Evolutionary conservation across 2,797 vertebrate genomes (phyloP).

Genomic region (Harpagifer antarcticus): DNA sequence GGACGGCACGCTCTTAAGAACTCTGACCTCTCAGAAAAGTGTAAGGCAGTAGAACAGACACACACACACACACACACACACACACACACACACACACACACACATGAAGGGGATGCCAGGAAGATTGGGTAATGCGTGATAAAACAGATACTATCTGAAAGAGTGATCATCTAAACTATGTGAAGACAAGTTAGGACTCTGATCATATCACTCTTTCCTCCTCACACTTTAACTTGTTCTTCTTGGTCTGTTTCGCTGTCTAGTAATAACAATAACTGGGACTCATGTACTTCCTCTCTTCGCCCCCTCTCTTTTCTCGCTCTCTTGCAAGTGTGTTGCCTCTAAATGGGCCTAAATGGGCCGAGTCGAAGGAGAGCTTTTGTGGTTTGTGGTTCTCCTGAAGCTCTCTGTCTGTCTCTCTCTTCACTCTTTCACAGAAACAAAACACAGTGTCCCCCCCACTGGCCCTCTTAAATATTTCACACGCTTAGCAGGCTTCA

Average conservation of each 20-base stretch:
- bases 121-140: constrained; percentile 66
- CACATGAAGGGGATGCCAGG: constrained; percentile 54
- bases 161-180: constrained; percentile 71
- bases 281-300: constrained; percentile 37
- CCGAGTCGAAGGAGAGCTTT: constrained; percentile 65
- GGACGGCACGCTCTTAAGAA: constrained; percentile 72
- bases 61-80: constrained; percentile 21
- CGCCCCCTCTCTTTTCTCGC: constrained; percentile 11
- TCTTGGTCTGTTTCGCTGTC: constrained; percentile 26
- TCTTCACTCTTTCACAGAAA: constrained; percentile 52
- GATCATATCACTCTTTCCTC: constrained; percentile 58
- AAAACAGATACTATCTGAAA: constrained; percentile 72
- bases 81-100: constrained; percentile 28
- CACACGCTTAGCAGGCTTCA: constrained; percentile 54
- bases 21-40: constrained; percentile 76
- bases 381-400: constrained; percentile 63
- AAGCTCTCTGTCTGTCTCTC: constrained; percentile 34
- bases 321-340: constrained; percentile 49
- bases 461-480: constrained; percentile 66
- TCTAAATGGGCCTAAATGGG: constrained; percentile 68
- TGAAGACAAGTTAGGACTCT: constrained; percentile 77
- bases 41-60: constrained; percentile 47
- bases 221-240: constrained; percentile 29
- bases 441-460: constrained; percentile 24
- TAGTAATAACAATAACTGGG: constrained; percentile 42